Percentiles rank a stretch among this genome's conserved stretches.
These are phyloP conservation scores for Apoda limacodes DNA, from an alignment of 2,888 invertebrate species.

Conservation along the genomic window DNA sequence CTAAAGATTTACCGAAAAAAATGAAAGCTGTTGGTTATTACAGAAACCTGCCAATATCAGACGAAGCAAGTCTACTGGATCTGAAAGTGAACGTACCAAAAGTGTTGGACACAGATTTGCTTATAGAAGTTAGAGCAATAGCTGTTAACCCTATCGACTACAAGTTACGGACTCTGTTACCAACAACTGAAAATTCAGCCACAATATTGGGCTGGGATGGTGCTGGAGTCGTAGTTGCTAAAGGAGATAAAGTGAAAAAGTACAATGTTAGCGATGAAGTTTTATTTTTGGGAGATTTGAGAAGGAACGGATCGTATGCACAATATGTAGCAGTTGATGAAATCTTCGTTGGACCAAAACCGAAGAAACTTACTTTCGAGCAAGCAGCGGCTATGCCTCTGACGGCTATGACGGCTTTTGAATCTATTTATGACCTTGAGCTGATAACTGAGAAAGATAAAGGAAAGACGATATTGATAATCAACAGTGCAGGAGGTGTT, in stretches of 20 bases:
- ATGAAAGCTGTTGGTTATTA: slow-evolving; percentile 57
- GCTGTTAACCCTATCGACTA: slow-evolving; percentile 54
- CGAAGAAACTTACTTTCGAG: slow-evolving; percentile 45
- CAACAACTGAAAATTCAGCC: slow-evolving; percentile 33
- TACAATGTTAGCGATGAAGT: slow-evolving; percentile 54
- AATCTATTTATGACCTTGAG: slow-evolving; percentile 44
- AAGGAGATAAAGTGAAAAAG: slow-evolving; percentile 32
- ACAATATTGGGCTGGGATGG: slow-evolving; percentile 55
- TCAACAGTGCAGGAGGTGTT: slow-evolving; percentile 57
- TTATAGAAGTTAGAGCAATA: slow-evolving; percentile 51
- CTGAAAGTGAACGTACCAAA: slow-evolving; percentile 41
- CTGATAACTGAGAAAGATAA: slow-evolving; percentile 43
- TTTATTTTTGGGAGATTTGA: slow-evolving; percentile 44
- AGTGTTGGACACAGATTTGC: slow-evolving; percentile 34
- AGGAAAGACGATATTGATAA: slow-evolving; percentile 44
- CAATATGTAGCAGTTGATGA: slow-evolving; percentile 47
- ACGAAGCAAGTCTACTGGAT: slow-evolving; percentile 44
- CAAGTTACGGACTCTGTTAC: slow-evolving; percentile 48
- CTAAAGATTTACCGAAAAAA: too few relatives aligned
- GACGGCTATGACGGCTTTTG: slow-evolving; percentile 47
- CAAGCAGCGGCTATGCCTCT: slow-evolving; percentile 57
- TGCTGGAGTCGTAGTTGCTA: slow-evolving; percentile 43
- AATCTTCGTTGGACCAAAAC: slow-evolving; percentile 40
- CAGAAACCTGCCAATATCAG: slow-evolving; percentile 49
- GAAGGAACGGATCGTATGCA: slow-evolving; percentile 47